Evolutionary conservation across 2,888 invertebrate species (phyloP), one percentile per base, ranked within the genome.

Genomic region (Labia minor): DNA sequence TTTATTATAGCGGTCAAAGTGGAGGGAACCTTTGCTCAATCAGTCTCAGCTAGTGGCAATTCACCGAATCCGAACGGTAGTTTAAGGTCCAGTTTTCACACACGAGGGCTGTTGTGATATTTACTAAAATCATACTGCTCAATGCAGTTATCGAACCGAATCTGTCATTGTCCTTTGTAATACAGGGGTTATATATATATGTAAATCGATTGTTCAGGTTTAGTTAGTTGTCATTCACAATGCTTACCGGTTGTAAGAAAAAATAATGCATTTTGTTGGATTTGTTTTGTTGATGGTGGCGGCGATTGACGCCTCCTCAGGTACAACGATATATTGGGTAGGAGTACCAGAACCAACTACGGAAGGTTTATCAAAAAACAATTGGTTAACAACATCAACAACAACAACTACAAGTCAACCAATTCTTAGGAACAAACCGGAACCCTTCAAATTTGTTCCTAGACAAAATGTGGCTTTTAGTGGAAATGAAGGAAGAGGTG

Each of bases 21-120:
- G 49, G 49, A 49, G 14, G 2, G 2, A 49, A 49, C 49, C 49
- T 49, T 49, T 49, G 49, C n/a, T 14, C 49, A 49, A 49, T 49
- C 49, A 49, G 49, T 49, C 49, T 16, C 49, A 49, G 49, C 49
- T 49, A 49, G 49, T 49, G 49, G 49, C 49, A 49, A 49, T 16
- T 4, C 49, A 49, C 49, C 49, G 49, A 49, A 49, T n/a, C 49
- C 49, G 16, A 49, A 49, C 49, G 49, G 49, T 49, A 49, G n/a
- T 49, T 49, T 49, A 49, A 49, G 49, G 49, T 49, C 49, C 49
- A 49, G 49, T 49, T 49, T 49, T 49, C 49, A 49, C 49, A 49
- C 49, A 49, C 49, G n/a, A 49, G 49, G 49, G 49, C 16, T 49
- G 16, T 49, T n/a, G 6, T 49, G 49, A 49, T 49, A 49, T 49